Percentiles rank a stretch among this genome's conserved stretches.
Conservation (phyloP, 2,797 vertebrate genomes). For the Manis javanica region DNA sequence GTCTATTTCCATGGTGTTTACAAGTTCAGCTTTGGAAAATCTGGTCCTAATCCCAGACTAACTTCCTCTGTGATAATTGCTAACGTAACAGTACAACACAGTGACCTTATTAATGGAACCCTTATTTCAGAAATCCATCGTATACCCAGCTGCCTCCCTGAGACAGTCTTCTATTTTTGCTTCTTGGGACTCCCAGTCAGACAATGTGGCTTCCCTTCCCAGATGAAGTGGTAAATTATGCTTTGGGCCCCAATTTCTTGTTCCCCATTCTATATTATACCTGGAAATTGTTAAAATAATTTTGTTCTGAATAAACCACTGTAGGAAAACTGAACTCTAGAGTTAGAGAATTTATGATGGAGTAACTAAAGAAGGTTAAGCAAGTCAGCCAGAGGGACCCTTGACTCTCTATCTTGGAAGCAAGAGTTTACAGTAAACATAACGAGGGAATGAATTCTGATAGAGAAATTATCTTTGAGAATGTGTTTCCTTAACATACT, state of each 20-base stretch:
- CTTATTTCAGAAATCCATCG: conserved; percentile 61
- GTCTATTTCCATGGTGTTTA: conserved; percentile 83
- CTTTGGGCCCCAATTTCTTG: not conserved
- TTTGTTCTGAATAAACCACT: conserved; percentile 57
- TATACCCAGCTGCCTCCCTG: not conserved
- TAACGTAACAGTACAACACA: conserved; percentile 75
- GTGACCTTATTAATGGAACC: conserved; percentile 57
- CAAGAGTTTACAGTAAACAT: not conserved
- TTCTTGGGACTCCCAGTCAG: conserved; percentile 39
- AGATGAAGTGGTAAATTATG: not conserved
- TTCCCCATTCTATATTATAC: not conserved
- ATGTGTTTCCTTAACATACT: not conserved
- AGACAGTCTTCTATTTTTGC: conserved; percentile 18
- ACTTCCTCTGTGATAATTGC: conserved; percentile 84
- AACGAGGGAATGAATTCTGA: not conserved
- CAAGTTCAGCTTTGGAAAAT: conserved; percentile 77
- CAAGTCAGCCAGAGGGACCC: not conserved
- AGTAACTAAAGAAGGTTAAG: not conserved
- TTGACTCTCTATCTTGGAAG: not conserved
- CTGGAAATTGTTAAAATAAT: conserved; percentile 39
- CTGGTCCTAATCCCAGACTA: conserved; percentile 83
- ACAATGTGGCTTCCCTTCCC: not conserved
- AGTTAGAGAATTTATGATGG: not conserved
- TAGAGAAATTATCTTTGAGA: not conserved
- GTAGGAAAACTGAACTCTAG: not conserved